Conservation (phyloP, 1,140 invertebrate genomes). For the Pantala flavescens region DNA sequence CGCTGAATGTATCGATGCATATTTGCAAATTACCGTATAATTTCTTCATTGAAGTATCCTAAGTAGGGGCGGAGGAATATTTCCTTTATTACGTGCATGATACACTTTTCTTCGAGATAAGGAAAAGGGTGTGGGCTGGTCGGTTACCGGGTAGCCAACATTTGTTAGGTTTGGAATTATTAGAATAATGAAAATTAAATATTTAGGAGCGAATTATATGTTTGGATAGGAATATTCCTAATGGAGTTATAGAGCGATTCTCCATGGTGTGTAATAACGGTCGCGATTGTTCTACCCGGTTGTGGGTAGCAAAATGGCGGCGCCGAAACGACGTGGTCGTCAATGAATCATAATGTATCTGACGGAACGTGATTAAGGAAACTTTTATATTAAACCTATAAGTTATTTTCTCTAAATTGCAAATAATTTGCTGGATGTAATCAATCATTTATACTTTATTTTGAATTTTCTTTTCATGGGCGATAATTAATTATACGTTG, state of each 20-base stretch:
- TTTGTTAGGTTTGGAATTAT: background rate
- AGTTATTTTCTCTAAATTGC: no score
- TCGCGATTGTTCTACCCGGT: conserved; percentile 7
- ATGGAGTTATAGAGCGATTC: background rate
- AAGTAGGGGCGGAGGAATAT: background rate
- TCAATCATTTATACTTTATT: no score
- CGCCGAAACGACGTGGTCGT: background rate
- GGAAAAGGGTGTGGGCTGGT: conserved; percentile 8
- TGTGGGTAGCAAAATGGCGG: conserved; percentile 3
- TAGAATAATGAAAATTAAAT: background rate
- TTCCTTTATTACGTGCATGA: background rate
- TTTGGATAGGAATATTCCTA: no score
- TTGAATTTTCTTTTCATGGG: no score
- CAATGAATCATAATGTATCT: background rate
- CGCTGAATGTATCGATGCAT: background rate
- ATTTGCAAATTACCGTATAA: no score
- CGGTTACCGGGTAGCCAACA: background rate
- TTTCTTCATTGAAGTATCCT: no score
- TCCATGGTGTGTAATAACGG: background rate
- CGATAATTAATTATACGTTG: no score
- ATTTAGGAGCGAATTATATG: no score
- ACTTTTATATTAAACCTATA: no score
- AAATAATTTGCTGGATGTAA: no score
- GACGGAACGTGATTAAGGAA: no score
- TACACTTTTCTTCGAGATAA: background rate